Evolutionary conservation across 2,888 invertebrate species (phyloP).

Genomic region (Ischnus inquisitorius): DNA sequence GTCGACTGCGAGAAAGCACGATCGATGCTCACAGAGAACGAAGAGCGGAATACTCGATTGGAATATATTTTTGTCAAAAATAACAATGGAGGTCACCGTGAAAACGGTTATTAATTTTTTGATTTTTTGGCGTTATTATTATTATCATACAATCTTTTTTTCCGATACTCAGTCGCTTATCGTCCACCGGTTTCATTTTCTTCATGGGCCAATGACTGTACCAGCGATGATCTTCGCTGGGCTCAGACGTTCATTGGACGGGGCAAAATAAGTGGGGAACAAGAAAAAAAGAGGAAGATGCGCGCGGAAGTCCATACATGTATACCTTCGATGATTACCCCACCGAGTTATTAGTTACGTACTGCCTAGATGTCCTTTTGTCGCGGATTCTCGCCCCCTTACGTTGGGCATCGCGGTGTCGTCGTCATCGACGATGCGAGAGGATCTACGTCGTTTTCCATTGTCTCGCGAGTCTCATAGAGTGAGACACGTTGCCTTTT

Average conservation of each 20-base stretch:
- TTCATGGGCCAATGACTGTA: conserved; percentile 26
- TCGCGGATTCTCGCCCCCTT: conserved; percentile 60
- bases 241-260: conserved; percentile 33
- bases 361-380: conserved; percentile 62
- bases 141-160: too few relatives aligned
- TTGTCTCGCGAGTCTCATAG: conserved; percentile 59
- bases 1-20: too few relatives aligned
- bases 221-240: not conserved
- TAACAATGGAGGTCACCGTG: too few relatives aligned
- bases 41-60: too few relatives aligned
- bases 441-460: conserved; percentile 56
- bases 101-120: too few relatives aligned
- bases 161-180: not conserved
- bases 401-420: conserved; percentile 33
- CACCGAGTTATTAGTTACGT: conserved; percentile 67
- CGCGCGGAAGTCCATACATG: conserved; percentile 10
- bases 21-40: too few relatives aligned
- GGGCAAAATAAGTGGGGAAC: conserved; percentile 22
- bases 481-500: conserved; percentile 54
- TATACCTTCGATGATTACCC: conserved; percentile 80
- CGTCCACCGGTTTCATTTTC: not conserved
- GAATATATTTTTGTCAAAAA: too few relatives aligned
- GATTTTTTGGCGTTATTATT: too few relatives aligned
- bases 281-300: conserved; percentile 58
- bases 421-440: conserved; percentile 51